A percentile compares a stretch with the other conserved stretches of the same genome.
Evolutionary conservation across 2,888 invertebrate genomes (phyloP).

Genomic region (Poecilus cupreus): DNA sequence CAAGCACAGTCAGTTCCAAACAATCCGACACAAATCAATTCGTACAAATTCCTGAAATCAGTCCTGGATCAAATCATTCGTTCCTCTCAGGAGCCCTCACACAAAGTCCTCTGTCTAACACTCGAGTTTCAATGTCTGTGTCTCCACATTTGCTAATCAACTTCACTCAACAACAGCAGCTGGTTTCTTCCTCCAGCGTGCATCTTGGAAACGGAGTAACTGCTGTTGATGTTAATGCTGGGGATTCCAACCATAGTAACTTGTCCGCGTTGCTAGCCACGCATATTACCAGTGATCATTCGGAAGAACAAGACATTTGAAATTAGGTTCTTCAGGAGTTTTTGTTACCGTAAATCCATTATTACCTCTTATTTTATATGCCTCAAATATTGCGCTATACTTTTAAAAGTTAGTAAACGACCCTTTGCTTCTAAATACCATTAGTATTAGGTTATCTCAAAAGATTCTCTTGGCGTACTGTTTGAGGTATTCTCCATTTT

Average conservation of each 20-base stretch:
- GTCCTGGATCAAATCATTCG: conserved; percentile 71
- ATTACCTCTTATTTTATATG: too few species aligned
- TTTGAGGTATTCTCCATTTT: background rate
- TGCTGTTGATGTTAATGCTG: background rate
- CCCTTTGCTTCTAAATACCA: too few species aligned
- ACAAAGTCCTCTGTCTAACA: conserved; percentile 66
- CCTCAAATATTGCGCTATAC: too few species aligned
- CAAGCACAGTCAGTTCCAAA: conserved; percentile 66
- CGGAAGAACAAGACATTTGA: conserved; percentile 68
- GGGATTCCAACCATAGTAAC: conserved; percentile 63
- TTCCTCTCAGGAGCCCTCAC: conserved; percentile 68
- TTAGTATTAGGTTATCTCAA: too few species aligned
- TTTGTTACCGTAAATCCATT: background rate
- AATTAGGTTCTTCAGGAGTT: too few species aligned
- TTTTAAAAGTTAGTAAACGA: too few species aligned
- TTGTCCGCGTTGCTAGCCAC: conserved; percentile 69
- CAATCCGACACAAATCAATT: conserved; percentile 67
- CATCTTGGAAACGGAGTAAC: conserved; percentile 59
- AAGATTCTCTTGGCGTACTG: background rate
- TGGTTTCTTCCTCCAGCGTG: background rate
- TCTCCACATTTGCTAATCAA: conserved; percentile 67
- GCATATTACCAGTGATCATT: conserved; percentile 68
- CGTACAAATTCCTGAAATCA: conserved; percentile 71
- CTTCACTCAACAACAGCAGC: conserved; percentile 63
- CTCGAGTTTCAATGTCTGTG: conserved; percentile 64